These are phyloP conservation scores for Phacellophora camtschatica DNA, from an alignment of 30 jellyfish, hydroid and myxozoan genomes.

Conservation along the genomic window DNA sequence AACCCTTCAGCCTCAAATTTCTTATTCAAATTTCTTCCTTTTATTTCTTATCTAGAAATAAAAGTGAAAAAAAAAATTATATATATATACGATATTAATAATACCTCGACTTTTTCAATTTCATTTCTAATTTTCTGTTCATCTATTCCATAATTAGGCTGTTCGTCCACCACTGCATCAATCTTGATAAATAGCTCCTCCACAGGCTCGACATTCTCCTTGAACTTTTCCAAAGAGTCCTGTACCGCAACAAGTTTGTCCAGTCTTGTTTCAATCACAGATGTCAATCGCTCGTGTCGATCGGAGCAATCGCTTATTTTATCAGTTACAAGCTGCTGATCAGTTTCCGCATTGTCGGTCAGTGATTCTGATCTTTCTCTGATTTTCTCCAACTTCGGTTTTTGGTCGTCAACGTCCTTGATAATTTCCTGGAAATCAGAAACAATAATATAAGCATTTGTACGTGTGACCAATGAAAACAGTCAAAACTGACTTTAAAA, in stretches of 20 bases:
- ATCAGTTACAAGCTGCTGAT: slow-evolving; percentile 37
- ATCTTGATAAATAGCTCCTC: slow-evolving; percentile 76
- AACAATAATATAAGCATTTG: too few species aligned
- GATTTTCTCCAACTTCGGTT: slow-evolving; percentile 66
- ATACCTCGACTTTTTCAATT: slow-evolving; percentile 65
- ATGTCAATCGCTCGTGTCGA: slow-evolving; percentile 28
- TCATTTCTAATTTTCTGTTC: slow-evolving; percentile 76
- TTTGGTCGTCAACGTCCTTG: slow-evolving; percentile 50
- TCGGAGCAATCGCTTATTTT: slow-evolving; percentile 33
- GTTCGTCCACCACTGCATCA: slow-evolving; percentile 23
- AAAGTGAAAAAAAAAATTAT: neutral
- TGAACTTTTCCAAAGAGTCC: slow-evolving; percentile 25
- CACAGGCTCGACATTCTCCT: slow-evolving; percentile 62
- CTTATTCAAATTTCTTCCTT: too few species aligned
- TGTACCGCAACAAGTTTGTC: slow-evolving; percentile 22
- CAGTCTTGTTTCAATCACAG: slow-evolving; percentile 19
- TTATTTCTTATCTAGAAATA: too few species aligned
- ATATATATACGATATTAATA: neutral
- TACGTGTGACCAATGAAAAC: too few species aligned
- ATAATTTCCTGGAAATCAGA: neutral
- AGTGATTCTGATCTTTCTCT: slow-evolving; percentile 36
- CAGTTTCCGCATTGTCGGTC: slow-evolving; percentile 65
- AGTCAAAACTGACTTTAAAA: too few species aligned
- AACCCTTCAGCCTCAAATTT: neutral
- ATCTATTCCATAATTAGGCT: slow-evolving; percentile 61